A percentile compares a stretch with the other conserved stretches of the same genome.
These are phyloP conservation scores for Lumbricus terrestris DNA, from an alignment of 2,888 invertebrate species.

Conservation along the genomic window DNA sequence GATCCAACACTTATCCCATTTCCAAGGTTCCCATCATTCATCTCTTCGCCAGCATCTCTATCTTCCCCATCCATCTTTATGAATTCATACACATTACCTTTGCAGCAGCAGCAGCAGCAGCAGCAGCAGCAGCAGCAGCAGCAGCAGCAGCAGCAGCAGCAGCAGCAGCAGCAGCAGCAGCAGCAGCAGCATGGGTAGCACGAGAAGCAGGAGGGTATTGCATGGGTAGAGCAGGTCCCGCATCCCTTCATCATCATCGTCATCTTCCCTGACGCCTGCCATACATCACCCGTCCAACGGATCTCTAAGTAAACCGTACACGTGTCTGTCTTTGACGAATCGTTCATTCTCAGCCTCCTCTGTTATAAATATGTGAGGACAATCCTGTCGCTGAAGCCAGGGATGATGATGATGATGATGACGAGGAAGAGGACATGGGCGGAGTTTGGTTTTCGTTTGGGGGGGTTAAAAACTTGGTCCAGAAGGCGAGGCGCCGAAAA, in stretches of 20 bases:
- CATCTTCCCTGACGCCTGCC: background rate
- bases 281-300: background rate
- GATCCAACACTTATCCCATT: too few relatives aligned
- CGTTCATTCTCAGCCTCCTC: conserved; percentile 3
- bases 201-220: too few relatives aligned
- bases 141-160: background rate
- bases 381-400: background rate
- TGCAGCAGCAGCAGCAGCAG: background rate
- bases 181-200: too few relatives aligned
- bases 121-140: background rate
- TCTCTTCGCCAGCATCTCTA: background rate
- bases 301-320: background rate
- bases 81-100: background rate
- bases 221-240: too few relatives aligned
- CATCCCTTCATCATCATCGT: background rate
- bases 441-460: too few relatives aligned
- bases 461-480: too few relatives aligned
- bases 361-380: background rate
- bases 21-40: background rate
- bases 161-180: background rate
- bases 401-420: background rate
- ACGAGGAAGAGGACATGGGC: too few relatives aligned
- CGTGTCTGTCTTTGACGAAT: background rate
- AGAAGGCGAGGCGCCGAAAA: too few relatives aligned
- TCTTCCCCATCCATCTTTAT: background rate